Evolutionary conservation across 2,888 invertebrate species (phyloP).

Genomic region (Drosophila putrida): DNA sequence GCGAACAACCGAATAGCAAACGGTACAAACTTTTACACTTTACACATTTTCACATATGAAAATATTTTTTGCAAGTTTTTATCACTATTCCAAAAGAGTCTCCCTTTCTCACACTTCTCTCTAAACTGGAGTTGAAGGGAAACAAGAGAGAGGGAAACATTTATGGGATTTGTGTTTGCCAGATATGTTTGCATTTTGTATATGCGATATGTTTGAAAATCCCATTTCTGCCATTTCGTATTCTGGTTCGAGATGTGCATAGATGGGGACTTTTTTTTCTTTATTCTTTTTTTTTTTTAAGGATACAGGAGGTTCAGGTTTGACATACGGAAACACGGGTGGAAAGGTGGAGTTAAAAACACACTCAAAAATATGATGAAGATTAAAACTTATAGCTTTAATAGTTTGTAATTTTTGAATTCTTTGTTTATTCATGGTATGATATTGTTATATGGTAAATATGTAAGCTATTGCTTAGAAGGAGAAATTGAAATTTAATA

Average conservation of each 20-base stretch:
- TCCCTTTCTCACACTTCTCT: neutral
- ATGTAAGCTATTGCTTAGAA: too few relatives aligned
- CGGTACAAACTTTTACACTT: slow-evolving; percentile 72
- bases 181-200: slow-evolving; percentile 80
- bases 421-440: too few relatives aligned
- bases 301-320: slow-evolving; percentile 6
- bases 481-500: too few relatives aligned
- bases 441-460: too few relatives aligned
- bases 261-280: neutral
- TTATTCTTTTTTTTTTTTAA: neutral
- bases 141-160: slow-evolving; percentile 59
- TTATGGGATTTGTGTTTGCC: slow-evolving; percentile 83
- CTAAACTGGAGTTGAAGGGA: neutral
- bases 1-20: slow-evolving; percentile 23
- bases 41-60: slow-evolving; percentile 79
- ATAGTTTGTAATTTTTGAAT: neutral
- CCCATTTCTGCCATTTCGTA: slow-evolving; percentile 60
- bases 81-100: slow-evolving; percentile 54
- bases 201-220: slow-evolving; percentile 80
- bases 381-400: slow-evolving; percentile 8
- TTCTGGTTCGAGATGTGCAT: neutral
- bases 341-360: neutral
- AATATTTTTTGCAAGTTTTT: slow-evolving; percentile 75
- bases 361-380: slow-evolving; percentile 13
- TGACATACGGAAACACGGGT: neutral